Percentiles rank a stretch among this genome's conserved stretches.
phyloP scores from a whole-genome alignment of 2,888 invertebrate genomes.

The Luffia ferchaultella region DNA sequence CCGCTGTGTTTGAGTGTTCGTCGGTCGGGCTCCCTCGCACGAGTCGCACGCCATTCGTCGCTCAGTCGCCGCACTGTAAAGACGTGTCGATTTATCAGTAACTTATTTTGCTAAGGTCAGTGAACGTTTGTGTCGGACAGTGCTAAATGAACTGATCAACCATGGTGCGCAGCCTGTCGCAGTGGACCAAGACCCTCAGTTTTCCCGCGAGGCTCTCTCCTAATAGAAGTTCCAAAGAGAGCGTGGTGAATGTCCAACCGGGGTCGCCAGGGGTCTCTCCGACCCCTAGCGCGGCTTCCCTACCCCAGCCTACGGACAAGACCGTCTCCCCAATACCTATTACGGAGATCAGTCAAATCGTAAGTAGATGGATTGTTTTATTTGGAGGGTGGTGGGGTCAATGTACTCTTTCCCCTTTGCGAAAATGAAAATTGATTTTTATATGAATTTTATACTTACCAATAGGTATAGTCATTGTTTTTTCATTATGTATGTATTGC shows the following conservation, averaged over 20 bases:
- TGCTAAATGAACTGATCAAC: slow-evolving; percentile 50
- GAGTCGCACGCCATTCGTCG: slow-evolving; percentile 42
- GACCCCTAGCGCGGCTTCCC: slow-evolving; percentile 67
- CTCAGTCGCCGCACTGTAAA: slow-evolving; percentile 36
- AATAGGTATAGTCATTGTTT: too few relatives aligned
- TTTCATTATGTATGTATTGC: too few relatives aligned
- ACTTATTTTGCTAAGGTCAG: slow-evolving; percentile 24
- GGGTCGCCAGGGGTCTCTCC: slow-evolving; percentile 67
- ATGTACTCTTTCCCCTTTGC: neutral
- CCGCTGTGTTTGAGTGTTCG: too few relatives aligned
- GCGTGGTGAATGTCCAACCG: slow-evolving; percentile 67
- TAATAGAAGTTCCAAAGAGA: slow-evolving; percentile 79
- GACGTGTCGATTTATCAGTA: slow-evolving; percentile 33
- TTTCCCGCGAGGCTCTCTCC: slow-evolving; percentile 87
- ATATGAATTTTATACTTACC: too few relatives aligned
- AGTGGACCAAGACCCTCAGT: slow-evolving; percentile 92
- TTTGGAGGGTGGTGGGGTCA: neutral
- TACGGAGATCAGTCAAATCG: slow-evolving; percentile 74
- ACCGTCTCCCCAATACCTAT: slow-evolving; percentile 67
- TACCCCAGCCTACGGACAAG: slow-evolving; percentile 64
- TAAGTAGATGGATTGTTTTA: slow-evolving; percentile 44
- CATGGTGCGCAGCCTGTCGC: slow-evolving; percentile 88
- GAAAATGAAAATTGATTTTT: too few relatives aligned
- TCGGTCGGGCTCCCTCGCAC: slow-evolving; percentile 24
- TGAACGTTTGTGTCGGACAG: slow-evolving; percentile 43